Conservation (phyloP, 35 echinoderm and acorn worm genomes). For the Lytechinus variegatus region DNA sequence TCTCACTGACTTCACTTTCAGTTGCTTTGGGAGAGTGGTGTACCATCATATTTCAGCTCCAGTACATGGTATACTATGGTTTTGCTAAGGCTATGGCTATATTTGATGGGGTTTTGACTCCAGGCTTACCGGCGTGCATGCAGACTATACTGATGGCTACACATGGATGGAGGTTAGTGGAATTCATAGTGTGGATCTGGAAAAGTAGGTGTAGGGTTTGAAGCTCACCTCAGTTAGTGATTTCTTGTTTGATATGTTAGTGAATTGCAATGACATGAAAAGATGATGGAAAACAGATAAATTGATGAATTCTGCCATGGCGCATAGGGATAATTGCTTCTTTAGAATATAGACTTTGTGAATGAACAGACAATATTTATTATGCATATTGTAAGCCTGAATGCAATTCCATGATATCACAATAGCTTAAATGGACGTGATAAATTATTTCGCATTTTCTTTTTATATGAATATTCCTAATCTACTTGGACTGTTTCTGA, state of each 20-base stretch:
- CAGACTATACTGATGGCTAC: not conserved
- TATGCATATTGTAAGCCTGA: too few species aligned
- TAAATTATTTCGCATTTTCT: too few species aligned
- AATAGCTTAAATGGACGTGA: too few species aligned
- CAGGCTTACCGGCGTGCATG: slow-evolving; percentile 1
- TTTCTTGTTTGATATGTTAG: not conserved
- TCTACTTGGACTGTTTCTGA: too few species aligned
- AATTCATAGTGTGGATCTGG: not conserved
- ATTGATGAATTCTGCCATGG: too few species aligned
- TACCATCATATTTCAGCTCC: slow-evolving; percentile 31
- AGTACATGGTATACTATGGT: slow-evolving; percentile 42
- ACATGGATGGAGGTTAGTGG: slow-evolving; percentile 21
- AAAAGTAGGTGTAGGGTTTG: not conserved
- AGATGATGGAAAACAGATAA: too few species aligned
- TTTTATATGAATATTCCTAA: too few species aligned
- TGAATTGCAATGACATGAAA: too few species aligned
- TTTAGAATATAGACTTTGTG: too few species aligned
- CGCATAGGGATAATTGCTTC: too few species aligned
- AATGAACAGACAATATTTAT: too few species aligned
- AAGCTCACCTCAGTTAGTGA: not conserved
- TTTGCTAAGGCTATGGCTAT: slow-evolving; percentile 31
- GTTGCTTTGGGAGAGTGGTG: slow-evolving; percentile 44
- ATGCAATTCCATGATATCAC: too few species aligned
- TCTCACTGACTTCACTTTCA: not conserved
- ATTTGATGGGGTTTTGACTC: slow-evolving; percentile 29